phyloP scores from a whole-genome alignment of 2,797 vertebrate genomes.

The Amazonetta brasiliensis region DNA sequence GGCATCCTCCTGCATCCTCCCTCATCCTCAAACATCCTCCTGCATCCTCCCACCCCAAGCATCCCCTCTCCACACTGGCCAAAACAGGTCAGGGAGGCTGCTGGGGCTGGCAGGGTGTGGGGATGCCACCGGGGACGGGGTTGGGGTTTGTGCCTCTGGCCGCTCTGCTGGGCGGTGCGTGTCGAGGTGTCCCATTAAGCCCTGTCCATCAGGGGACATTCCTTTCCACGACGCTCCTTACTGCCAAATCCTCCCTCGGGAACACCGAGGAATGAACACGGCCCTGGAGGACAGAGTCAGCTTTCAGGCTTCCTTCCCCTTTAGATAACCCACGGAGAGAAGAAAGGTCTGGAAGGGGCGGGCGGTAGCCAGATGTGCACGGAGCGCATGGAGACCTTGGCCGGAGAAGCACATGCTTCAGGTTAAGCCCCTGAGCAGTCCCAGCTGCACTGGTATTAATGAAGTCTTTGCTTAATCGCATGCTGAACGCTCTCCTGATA shows the following conservation, averaged over 20 bases:
- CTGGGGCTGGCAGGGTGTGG: too few species aligned
- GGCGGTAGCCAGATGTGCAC: constrained; percentile 35
- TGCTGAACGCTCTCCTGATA: constrained; percentile 34
- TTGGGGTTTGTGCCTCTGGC: fast-evolving
- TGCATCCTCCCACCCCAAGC: too few species aligned
- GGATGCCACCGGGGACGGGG: neutral
- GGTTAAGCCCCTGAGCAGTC: constrained; percentile 67
- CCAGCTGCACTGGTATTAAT: constrained; percentile 63
- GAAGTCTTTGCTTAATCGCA: constrained; percentile 47
- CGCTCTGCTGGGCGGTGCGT: fast-evolving
- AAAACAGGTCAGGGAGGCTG: too few species aligned
- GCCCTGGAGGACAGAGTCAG: constrained; percentile 45
- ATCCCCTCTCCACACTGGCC: too few species aligned
- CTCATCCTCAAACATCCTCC: neutral
- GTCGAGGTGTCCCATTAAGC: constrained; percentile 40
- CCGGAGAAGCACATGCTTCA: constrained; percentile 62
- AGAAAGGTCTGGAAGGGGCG: constrained; percentile 61
- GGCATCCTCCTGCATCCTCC: neutral
- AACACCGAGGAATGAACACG: neutral
- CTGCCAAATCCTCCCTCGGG: constrained; percentile 29
- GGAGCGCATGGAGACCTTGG: constrained; percentile 53
- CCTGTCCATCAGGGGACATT: constrained; percentile 39
- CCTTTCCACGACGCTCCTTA: neutral
- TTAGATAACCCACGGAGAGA: constrained; percentile 56
- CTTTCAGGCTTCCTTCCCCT: constrained; percentile 65